Conservation (phyloP, 2,888 invertebrate species). For the Eristalis pertinax region DNA sequence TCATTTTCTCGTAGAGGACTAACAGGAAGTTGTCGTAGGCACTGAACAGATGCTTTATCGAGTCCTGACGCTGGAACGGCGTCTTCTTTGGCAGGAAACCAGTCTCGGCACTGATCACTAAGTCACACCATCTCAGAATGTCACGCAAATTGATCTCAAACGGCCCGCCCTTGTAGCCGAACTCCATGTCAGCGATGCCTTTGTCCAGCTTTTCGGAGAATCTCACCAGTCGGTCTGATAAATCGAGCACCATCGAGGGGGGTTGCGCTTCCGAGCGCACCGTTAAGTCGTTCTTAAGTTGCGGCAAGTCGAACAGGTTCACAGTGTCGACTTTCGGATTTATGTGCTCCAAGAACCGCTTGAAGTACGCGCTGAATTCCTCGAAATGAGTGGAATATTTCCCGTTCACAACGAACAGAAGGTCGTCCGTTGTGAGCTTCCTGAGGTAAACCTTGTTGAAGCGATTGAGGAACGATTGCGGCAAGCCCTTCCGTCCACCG, state of each 20-base stretch:
- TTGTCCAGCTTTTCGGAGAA: constrained; percentile 88
- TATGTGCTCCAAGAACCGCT: constrained; percentile 67
- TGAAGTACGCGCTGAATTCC: constrained; percentile 74
- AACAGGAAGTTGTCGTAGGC: constrained; percentile 76
- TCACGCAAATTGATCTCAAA: constrained; percentile 99
- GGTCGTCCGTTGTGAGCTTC: constrained; percentile 86
- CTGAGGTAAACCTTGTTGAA: constrained; percentile 94
- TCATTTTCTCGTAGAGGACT: constrained; percentile 82
- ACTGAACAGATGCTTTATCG: constrained; percentile 39
- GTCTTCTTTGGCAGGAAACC: constrained; percentile 74
- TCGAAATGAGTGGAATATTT: constrained; percentile 78
- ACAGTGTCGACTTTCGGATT: constrained; percentile 2
- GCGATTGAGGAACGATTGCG: constrained; percentile 97
- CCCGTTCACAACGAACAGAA: constrained; percentile 80
- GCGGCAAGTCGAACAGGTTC: constrained; percentile 55
- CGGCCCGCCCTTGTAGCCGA: constrained; percentile 93
- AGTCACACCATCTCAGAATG: constrained; percentile 95
- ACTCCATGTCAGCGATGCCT: constrained; percentile 86
- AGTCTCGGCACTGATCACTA: constrained; percentile 82
- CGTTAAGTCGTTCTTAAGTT: constrained; percentile 24
- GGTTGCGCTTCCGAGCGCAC: constrained; percentile 11
- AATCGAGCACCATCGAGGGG: constrained; percentile 80
- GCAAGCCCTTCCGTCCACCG: constrained; percentile 96
- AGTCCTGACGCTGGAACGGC: constrained; percentile 60
- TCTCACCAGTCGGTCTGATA: constrained; percentile 87